Percentiles rank a stretch among this genome's conserved stretches.
Conservation (phyloP, 2,113 vertebrate genomes). For the Sinocyclocheilus anshuiensis region DNA sequence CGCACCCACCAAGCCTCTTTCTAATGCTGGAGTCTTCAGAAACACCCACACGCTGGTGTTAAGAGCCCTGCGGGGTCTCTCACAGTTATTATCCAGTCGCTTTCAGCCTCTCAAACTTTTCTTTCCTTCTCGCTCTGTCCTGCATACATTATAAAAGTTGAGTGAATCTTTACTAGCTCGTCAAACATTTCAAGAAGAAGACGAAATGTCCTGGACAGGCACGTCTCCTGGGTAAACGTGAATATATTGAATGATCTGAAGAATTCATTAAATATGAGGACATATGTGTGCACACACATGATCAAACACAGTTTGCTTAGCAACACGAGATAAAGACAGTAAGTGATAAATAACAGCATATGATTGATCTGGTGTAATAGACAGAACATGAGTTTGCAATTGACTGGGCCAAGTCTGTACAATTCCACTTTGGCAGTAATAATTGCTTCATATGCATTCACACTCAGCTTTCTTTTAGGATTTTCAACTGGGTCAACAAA, state of each 20-base stretch:
- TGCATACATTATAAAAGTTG: constrained; percentile 59
- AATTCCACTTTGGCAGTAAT: background rate
- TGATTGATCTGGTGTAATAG: background rate
- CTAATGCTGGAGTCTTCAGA: constrained; percentile 11
- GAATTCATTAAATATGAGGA: constrained; percentile 40
- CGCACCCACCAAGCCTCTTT: constrained; percentile 25
- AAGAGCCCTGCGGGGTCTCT: constrained; percentile 31
- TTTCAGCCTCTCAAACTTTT: constrained; percentile 55
- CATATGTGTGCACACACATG: constrained; percentile 33
- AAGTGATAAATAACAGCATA: background rate
- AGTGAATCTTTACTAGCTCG: constrained; percentile 43
- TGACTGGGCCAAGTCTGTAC: background rate
- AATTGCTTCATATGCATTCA: background rate
- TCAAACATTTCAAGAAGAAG: constrained; percentile 23
- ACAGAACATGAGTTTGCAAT: background rate
- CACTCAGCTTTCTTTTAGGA: background rate
- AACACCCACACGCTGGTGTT: constrained; percentile 35
- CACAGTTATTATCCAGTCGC: constrained; percentile 56
- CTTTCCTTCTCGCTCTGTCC: constrained; percentile 35
- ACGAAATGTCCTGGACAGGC: background rate
- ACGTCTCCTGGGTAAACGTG: background rate
- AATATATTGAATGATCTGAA: constrained; percentile 14
- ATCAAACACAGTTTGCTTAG: background rate
- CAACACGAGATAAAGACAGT: constrained; percentile 1
- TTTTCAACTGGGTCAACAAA: background rate